Base-by-base conservation (phyloP, 1,140 invertebrate species). In the Saccostrea glomerata region DNA sequence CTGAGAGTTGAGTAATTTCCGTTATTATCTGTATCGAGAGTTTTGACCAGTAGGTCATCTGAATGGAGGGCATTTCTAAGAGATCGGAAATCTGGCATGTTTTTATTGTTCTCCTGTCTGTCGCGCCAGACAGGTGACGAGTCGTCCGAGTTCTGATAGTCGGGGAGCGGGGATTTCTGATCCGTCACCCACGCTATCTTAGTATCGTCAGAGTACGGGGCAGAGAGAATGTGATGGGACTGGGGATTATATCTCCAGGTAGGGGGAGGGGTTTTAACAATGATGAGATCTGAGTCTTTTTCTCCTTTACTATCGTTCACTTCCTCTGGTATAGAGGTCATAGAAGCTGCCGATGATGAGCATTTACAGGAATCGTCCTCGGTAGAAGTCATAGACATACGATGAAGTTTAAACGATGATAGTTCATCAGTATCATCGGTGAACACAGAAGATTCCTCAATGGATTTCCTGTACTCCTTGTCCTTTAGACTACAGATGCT, bases 181-280 rank as follows among this genome's bases (percentile, higher is more conserved):
- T 77, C 70, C 40, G 90, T 85, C 70, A 91, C 89, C 85, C 89
- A 86, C 17, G 90, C 90, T 54, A 93, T 66, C 86, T 93, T 93
- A 11, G 90, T 91, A 84, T 93, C 93, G n/a, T 93, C 93, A 63
- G 90, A 91, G 70, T 91, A 88, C 13, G 92, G 89, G 20, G 90
- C 90, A 25, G 89, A 87, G 54, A 90, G 47, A 86, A 92, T 91
- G 20, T 90, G 86, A 47, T 90, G 85, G 2, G 91, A 90, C 2
- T 89, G 85, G n/a, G 87, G 86, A 55, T 60, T 84, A 47, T 83
- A 60, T 30, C 86, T 23, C 40, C 7, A 86, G 73, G 23, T 56
- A 23, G 87, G 60, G 15, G 66, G 86, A 86, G 36, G 87, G 87
- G 85, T 86, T 88, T 85, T 89, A 85, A 36, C 82, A 17, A 25